A percentile compares a stretch with the other conserved stretches of the same genome.
Conservation (phyloP, 2,888 invertebrate genomes). For the Tenthredo amoena region DNA sequence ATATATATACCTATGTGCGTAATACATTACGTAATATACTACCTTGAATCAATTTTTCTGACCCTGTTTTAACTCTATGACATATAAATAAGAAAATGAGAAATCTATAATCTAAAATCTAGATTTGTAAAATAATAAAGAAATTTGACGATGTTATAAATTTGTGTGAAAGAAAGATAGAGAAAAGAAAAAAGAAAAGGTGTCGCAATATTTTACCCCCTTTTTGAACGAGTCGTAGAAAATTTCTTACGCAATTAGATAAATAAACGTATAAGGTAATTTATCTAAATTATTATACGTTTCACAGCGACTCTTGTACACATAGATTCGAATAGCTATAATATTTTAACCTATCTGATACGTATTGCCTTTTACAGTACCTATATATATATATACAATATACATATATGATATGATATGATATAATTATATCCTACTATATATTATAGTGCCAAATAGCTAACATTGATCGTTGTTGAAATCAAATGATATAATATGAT, state of each 20-base stretch:
- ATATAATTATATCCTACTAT: neutral
- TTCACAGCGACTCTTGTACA: neutral
- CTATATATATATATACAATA: neutral
- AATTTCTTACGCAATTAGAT: neutral
- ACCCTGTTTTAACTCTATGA: neutral
- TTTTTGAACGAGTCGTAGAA: neutral
- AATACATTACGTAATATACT: neutral
- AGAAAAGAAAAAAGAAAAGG: neutral
- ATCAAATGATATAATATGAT: conserved; percentile 15
- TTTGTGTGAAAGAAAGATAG: neutral
- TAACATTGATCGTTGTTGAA: conserved; percentile 3
- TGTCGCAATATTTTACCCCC: neutral
- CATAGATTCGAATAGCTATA: neutral
- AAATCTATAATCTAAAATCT: neutral
- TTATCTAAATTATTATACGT: neutral
- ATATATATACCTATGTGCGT: neutral
- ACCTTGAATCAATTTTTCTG: neutral
- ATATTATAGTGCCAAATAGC: conserved; percentile 47
- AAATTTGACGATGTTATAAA: neutral
- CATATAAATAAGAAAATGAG: neutral
- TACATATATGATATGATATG: neutral
- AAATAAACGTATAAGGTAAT: neutral
- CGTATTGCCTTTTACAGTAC: conserved; percentile 28
- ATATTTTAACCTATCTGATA: neutral
- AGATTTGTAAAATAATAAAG: neutral